These are phyloP conservation scores for Drosophila tsacasi DNA, from an alignment of 1,140 invertebrate species.

Conservation along the genomic window DNA sequence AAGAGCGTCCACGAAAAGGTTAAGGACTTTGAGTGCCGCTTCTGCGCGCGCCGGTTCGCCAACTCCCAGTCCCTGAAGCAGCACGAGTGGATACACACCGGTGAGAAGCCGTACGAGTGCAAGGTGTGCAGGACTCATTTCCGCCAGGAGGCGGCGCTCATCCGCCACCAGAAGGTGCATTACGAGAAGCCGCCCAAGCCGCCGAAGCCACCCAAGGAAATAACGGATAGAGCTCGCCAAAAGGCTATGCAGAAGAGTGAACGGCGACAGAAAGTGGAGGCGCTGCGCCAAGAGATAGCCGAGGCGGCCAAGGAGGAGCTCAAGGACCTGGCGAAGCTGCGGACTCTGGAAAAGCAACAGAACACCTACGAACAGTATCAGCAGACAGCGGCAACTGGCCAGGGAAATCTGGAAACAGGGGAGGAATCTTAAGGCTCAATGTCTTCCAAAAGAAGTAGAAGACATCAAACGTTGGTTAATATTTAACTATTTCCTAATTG, in stretches of 20 bases:
- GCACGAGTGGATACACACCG: conserved; percentile 85
- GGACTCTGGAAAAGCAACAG: conserved; percentile 45
- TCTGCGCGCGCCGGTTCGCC: conserved; percentile 74
- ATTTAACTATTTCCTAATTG: conserved; percentile 56
- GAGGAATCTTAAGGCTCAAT: background rate
- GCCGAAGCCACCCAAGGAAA: conserved; percentile 51
- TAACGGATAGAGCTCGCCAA: conserved; percentile 63
- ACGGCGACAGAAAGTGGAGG: conserved; percentile 55
- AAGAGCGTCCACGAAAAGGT: conserved; percentile 82
- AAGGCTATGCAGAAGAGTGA: conserved; percentile 68
- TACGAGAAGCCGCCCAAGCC: conserved; percentile 54
- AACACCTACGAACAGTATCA: conserved; percentile 71
- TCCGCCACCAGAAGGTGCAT: conserved; percentile 81
- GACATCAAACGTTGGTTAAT: conserved; percentile 57
- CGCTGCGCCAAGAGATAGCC: conserved; percentile 65
- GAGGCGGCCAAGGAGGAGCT: conserved; percentile 73
- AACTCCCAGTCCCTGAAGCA: conserved; percentile 82
- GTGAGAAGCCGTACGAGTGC: conserved; percentile 84
- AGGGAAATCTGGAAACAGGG: background rate
- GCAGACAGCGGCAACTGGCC: conserved; percentile 47
- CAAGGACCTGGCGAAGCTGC: conserved; percentile 54
- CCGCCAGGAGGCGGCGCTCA: conserved; percentile 77
- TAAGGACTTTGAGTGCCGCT: conserved; percentile 82
- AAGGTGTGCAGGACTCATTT: conserved; percentile 70
- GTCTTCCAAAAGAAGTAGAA: background rate